Evolutionary conservation across 2,888 invertebrate species (phyloP).

Genomic region (Pecten maximus): DNA sequence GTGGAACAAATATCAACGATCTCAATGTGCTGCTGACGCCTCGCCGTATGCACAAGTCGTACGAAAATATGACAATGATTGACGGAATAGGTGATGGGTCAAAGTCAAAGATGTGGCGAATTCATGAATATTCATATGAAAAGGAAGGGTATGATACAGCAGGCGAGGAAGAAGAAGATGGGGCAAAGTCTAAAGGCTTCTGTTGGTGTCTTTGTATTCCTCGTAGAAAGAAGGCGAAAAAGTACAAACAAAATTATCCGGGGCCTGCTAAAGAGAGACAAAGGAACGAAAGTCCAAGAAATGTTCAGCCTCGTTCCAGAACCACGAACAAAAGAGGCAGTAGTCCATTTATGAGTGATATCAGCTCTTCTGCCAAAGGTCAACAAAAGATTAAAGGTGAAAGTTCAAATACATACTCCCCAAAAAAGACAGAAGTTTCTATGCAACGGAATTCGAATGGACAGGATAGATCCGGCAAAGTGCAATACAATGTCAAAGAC

Average conservation of each 20-base stretch:
- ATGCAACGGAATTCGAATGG: slow-evolving; percentile 14
- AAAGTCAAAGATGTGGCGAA: slow-evolving; percentile 57
- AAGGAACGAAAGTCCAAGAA: slow-evolving; percentile 1
- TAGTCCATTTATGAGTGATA: neutral
- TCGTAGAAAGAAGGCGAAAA: slow-evolving; percentile 56
- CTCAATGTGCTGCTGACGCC: slow-evolving; percentile 66
- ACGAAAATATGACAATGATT: slow-evolving; percentile 73
- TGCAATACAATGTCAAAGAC: slow-evolving; percentile 15
- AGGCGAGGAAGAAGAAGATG: slow-evolving; percentile 54
- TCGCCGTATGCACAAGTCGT: slow-evolving; percentile 70
- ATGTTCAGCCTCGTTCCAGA: slow-evolving; percentile 39
- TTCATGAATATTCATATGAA: slow-evolving; percentile 68
- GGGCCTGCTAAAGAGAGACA: neutral
- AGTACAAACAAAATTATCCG: slow-evolving; percentile 37
- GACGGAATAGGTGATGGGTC: slow-evolving; percentile 62
- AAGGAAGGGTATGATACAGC: slow-evolving; percentile 61
- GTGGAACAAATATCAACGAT: slow-evolving; percentile 30
- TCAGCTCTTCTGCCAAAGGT: neutral
- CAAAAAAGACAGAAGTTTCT: neutral
- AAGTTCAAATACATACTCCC: neutral
- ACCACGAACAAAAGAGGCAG: neutral
- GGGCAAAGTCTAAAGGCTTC: slow-evolving; percentile 51
- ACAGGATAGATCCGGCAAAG: slow-evolving; percentile 3
- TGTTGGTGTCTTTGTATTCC: slow-evolving; percentile 74
- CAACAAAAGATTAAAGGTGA: neutral